A percentile compares a stretch with the other conserved stretches of the same genome.
These are phyloP conservation scores for Engraulis encrasicolus DNA, from an alignment of 2,113 vertebrate species.

Conservation along the genomic window DNA sequence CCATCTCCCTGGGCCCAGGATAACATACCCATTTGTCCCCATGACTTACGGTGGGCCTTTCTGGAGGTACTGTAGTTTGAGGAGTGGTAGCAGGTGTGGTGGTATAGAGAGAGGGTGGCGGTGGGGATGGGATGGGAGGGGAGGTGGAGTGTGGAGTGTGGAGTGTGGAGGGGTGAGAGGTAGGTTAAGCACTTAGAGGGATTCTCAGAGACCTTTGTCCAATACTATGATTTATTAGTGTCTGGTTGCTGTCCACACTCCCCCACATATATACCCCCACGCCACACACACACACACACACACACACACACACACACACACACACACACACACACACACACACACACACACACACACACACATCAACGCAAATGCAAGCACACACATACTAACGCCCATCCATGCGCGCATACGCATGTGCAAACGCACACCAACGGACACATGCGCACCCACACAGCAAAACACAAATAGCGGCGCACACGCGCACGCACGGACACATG, in stretches of 20 bases:
- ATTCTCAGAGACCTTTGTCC: constrained; percentile 57
- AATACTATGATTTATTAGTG: constrained; percentile 73
- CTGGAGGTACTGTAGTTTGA: background rate
- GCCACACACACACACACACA: background rate
- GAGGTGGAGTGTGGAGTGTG: too few species aligned
- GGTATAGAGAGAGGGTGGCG: constrained; percentile 49
- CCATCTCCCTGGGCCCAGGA: too few species aligned
- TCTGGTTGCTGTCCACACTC: constrained; percentile 50
- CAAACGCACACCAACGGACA: background rate
- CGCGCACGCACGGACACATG: too few species aligned
- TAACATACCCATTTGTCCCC: too few species aligned
- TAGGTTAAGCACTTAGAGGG: constrained; percentile 68
- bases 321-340: background rate
- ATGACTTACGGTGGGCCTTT: too few species aligned
- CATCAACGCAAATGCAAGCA: background rate
- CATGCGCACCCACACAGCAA: background rate
- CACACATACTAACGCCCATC: background rate
- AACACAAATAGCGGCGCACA: background rate
- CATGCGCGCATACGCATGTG: constrained; percentile 5
- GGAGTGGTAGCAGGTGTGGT: constrained; percentile 70
- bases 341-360: background rate
- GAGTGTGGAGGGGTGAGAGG: too few species aligned
- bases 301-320: constrained; percentile 13
- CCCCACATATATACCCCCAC: background rate
- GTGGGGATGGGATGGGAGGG: too few species aligned